Conservation (phyloP, 2,797 vertebrate species). For the Acrocephalus scirpaceus region DNA sequence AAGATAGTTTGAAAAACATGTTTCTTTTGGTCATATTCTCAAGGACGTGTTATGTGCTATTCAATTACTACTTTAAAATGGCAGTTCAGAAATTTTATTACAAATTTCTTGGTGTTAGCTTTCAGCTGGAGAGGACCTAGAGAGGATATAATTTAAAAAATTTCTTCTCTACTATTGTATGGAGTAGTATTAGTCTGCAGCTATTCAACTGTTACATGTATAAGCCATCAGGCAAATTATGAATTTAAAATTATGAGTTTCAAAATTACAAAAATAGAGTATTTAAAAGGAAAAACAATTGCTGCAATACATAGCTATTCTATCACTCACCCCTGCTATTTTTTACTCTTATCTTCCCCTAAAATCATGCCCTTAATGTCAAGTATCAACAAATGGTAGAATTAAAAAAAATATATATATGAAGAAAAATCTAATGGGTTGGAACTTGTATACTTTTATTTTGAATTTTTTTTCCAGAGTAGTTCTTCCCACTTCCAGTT, state of each 20-base stretch:
- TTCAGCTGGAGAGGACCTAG: background rate
- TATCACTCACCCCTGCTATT: background rate
- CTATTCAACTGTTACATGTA: background rate
- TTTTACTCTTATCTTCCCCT: background rate
- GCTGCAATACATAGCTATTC: background rate
- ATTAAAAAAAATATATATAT: background rate
- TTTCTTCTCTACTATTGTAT: background rate
- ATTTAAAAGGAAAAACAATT: background rate
- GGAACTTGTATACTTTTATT: background rate
- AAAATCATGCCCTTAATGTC: background rate
- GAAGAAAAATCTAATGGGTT: background rate
- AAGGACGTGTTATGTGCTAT: background rate
- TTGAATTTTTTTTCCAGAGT: background rate
- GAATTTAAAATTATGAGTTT: background rate
- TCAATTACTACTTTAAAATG: background rate
- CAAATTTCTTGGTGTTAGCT: background rate
- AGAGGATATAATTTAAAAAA: background rate
- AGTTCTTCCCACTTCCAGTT: background rate
- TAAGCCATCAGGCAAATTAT: background rate
- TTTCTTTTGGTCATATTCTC: background rate
- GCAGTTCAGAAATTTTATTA: background rate
- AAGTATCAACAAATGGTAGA: background rate
- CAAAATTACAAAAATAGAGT: background rate
- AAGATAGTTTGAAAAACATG: background rate
- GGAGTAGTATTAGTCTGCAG: background rate